Conservation (phyloP, 2,888 invertebrate genomes). For the Digitonthophagus gazella region DNA sequence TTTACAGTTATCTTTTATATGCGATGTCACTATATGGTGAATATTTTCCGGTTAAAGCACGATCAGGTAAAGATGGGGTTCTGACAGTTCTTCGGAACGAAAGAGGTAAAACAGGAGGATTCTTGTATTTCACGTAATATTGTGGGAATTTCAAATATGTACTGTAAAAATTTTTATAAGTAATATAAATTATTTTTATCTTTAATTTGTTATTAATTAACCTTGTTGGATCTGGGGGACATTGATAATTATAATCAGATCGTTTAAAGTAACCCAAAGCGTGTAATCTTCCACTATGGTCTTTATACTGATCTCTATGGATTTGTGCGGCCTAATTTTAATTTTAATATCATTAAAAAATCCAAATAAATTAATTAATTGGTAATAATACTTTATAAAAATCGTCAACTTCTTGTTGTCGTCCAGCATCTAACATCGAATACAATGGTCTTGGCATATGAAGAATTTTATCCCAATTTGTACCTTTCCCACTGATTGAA, state of each 20-base stretch:
- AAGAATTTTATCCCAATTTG: constrained; percentile 42
- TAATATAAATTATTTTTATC: not conserved
- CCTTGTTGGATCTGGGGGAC: constrained; percentile 58
- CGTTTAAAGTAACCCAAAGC: constrained; percentile 59
- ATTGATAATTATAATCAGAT: constrained; percentile 55
- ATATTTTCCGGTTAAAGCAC: constrained; percentile 59
- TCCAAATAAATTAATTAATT: not conserved
- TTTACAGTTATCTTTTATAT: constrained; percentile 48
- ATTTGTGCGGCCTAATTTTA: constrained; percentile 56
- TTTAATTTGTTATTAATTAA: constrained; percentile 29
- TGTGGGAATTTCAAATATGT: constrained; percentile 58
- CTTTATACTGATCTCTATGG: constrained; percentile 63
- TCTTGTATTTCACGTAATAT: constrained; percentile 60
- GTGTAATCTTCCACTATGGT: constrained; percentile 58
- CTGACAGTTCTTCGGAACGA: constrained; percentile 54
- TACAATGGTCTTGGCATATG: constrained; percentile 45
- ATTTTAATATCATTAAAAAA: not conserved
- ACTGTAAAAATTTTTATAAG: constrained; percentile 47
- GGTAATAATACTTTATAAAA: constrained; percentile 52
- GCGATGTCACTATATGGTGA: constrained; percentile 57
- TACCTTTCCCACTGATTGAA: constrained; percentile 42
- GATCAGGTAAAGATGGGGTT: constrained; percentile 56
- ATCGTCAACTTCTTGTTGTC: constrained; percentile 51
- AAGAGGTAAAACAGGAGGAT: constrained; percentile 57
- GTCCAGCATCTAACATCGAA: constrained; percentile 47